A percentile compares a stretch with the other conserved stretches of the same genome.
Conservation (phyloP, 2,888 invertebrate genomes). For the Chalcis sispes region DNA sequence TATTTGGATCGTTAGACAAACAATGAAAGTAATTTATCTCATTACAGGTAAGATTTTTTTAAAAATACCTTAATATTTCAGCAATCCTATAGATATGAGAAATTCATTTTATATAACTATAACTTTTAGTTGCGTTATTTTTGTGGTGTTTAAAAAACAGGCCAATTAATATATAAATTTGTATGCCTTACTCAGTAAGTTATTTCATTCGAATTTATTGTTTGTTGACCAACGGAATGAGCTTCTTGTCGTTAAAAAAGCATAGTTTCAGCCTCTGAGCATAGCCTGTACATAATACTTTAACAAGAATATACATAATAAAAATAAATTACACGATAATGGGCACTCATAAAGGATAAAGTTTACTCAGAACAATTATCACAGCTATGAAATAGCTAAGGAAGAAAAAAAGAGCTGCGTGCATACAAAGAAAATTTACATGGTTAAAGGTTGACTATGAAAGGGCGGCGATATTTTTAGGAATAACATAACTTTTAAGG, state of each 20-base stretch:
- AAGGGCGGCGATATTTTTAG: conserved; percentile 66
- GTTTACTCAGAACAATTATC: conserved; percentile 60
- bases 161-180: conserved; percentile 48
- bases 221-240: conserved; percentile 58
- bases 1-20: conserved; percentile 38
- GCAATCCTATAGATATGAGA: conserved; percentile 8
- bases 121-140: too few species aligned
- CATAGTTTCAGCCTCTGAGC: conserved; percentile 55
- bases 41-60: conserved; percentile 14
- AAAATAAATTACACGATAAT: conserved; percentile 57
- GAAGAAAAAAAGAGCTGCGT: conserved; percentile 57
- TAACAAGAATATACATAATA: conserved; percentile 62
- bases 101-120: too few species aligned
- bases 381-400: conserved; percentile 73
- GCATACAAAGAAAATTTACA: conserved; percentile 72
- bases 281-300: conserved; percentile 67
- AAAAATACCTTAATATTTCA: conserved; percentile 39
- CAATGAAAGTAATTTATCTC: conserved; percentile 4
- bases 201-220: conserved; percentile 54
- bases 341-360: conserved; percentile 57
- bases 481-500: conserved; percentile 67
- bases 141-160: too few species aligned
- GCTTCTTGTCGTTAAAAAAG: conserved; percentile 58
- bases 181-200: conserved; percentile 56
- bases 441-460: conserved; percentile 68